A percentile compares a stretch with the other conserved stretches of the same genome.
phyloP scores from a whole-genome alignment of 1,140 invertebrate genomes.

The Leguminivora glycinivorella region DNA sequence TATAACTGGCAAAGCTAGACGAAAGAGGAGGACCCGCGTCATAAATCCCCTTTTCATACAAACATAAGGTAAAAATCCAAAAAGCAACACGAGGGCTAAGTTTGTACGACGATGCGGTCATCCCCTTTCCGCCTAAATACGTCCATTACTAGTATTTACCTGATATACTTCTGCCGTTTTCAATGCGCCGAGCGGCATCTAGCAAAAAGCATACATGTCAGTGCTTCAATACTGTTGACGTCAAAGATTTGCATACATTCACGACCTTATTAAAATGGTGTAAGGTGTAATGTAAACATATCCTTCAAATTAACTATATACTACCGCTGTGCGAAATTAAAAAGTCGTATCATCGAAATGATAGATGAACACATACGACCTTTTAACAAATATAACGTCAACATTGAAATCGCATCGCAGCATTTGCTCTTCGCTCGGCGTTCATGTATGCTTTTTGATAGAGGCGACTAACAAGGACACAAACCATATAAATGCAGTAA shows the following conservation, averaged over 20 bases:
- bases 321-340: neutral
- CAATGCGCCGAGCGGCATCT: constrained; percentile 41
- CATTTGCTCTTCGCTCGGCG: constrained; percentile 47
- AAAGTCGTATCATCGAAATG: neutral
- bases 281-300: neutral
- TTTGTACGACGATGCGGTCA: too few relatives aligned
- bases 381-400: constrained; percentile 44
- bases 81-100: too few relatives aligned
- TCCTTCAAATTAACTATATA: neutral
- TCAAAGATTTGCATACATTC: neutral
- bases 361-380: neutral
- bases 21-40: too few relatives aligned
- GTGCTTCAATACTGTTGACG: constrained; percentile 29
- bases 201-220: constrained; percentile 64
- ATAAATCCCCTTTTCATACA: too few relatives aligned
- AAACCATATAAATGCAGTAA: neutral
- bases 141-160: constrained; percentile 15
- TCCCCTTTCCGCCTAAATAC: too few relatives aligned
- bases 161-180: neutral
- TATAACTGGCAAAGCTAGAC: too few relatives aligned
- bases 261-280: neutral
- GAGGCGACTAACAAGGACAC: constrained; percentile 33
- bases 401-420: constrained; percentile 64
- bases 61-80: too few relatives aligned
- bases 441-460: constrained; percentile 67